A percentile compares a stretch with the other conserved stretches of the same genome.
phyloP scores from a whole-genome alignment of 2,888 invertebrate species.

The Cheilosia vernalis region DNA sequence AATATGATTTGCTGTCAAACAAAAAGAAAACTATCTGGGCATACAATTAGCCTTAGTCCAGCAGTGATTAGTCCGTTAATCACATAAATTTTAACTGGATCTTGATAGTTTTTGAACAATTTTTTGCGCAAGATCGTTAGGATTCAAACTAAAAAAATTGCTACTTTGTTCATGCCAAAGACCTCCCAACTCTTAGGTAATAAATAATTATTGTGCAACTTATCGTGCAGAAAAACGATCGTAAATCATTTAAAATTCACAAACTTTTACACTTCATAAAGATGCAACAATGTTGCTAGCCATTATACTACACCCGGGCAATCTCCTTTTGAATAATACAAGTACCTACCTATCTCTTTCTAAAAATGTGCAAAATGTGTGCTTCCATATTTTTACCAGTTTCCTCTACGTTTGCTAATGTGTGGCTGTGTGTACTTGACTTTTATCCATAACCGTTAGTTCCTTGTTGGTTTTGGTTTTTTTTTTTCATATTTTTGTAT shows the following conservation, averaged over 20 bases:
- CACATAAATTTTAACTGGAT: not conserved
- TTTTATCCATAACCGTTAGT: constrained; percentile 62
- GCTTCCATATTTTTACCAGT: constrained; percentile 23
- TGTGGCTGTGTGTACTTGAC: constrained; percentile 62
- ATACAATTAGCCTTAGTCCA: not conserved
- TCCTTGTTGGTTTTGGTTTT: constrained; percentile 54
- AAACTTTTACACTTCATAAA: constrained; percentile 27
- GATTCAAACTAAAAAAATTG: not conserved
- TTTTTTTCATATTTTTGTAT: constrained; percentile 17
- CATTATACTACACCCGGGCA: constrained; percentile 3
- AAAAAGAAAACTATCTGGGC: too few relatives aligned
- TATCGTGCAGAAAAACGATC: constrained; percentile 62
- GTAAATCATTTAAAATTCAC: constrained; percentile 59
- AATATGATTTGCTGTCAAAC: too few relatives aligned
- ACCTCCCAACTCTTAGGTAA: constrained; percentile 48
- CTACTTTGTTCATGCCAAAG: constrained; percentile 21
- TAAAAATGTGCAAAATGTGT: not conserved
- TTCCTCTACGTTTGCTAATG: not conserved
- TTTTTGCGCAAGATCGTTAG: constrained; percentile 1
- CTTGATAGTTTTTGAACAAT: not conserved
- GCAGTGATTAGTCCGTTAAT: not conserved
- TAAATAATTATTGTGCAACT: constrained; percentile 43
- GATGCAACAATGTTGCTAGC: constrained; percentile 57
- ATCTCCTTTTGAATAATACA: constrained; percentile 8
- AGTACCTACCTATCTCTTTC: not conserved